Base-by-base conservation (phyloP, 2,113 vertebrate species). In the Pelobates fuscus region DNA sequence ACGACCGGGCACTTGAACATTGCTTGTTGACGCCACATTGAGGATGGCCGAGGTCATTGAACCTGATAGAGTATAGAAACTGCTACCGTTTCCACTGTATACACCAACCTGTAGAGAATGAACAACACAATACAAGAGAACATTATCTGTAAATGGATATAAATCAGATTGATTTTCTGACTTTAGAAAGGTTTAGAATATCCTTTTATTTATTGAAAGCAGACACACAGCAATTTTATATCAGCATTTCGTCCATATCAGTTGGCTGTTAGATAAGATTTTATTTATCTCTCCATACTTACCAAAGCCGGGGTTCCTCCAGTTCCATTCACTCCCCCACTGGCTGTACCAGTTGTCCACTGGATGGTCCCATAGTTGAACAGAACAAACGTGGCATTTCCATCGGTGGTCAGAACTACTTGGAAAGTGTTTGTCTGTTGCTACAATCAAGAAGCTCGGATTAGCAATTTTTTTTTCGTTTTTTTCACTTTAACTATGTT, bases 291-390 rank as follows among this genome's bases (percentile, higher is more conserved):
- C n/a, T n/a, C n/a, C n/a, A n/a, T n/a, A n/a, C n/a, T n/a, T n/a
- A n/a, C n/a, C n/a, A n/a, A n/a, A n/a, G n/a, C n/a, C n/a, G n/a
- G n/a, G n/a, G n/a, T n/a, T n/a, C n/a, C n/a, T n/a, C n/a, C n/a
- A n/a, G n/a, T n/a, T n/a, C 63, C 63, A 66, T 15, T 66, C 10
- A 6, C 88, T 82, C 2, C 2, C 10, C 3, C 80, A 83, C 14
- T 89, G 88, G 71, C 88, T 89, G 78, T 87, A 73, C 26, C 88
- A 6, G 2, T 85, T 57, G 81, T 86, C 88, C n/a, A n/a, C n/a
- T n/a, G n/a, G n/a, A n/a, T n/a, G n/a, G n/a, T n/a, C n/a, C n/a
- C n/a, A n/a, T n/a, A n/a, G n/a, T n/a, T n/a, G n/a, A n/a, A n/a
- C n/a, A n/a, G n/a, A n/a, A n/a, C n/a, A n/a, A n/a, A n/a, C 2